A percentile compares a stretch with the other conserved stretches of the same genome.
phyloP scores from a whole-genome alignment of 2,113 vertebrate species.

The Sisor rabdophorus region DNA sequence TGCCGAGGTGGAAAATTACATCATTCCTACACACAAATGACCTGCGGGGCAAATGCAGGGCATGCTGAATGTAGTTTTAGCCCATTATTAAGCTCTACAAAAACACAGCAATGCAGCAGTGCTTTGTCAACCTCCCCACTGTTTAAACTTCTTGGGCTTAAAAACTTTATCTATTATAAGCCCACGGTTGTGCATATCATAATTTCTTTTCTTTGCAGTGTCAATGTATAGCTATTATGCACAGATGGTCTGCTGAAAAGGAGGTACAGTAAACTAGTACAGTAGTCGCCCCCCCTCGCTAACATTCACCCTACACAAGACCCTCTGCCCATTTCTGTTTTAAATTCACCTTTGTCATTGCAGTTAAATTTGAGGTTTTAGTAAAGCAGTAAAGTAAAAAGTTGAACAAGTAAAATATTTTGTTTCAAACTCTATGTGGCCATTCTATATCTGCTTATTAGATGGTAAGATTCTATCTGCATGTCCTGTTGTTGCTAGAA shows the following conservation, averaged over 20 bases:
- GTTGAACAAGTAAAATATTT: not conserved
- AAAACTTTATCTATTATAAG: no score
- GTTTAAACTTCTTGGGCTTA: no score
- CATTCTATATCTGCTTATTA: not conserved
- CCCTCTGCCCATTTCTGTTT: not conserved
- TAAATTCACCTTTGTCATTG: conserved; percentile 1
- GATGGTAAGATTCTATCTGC: not conserved
- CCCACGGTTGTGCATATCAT: no score
- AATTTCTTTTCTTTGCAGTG: no score
- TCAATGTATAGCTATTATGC: not conserved
- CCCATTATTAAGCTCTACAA: not conserved
- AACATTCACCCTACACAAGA: conserved; percentile 20
- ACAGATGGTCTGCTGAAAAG: conserved; percentile 43
- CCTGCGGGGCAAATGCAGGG: no score
- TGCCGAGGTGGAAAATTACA: not conserved
- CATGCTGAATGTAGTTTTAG: not conserved
- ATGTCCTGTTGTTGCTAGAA: not conserved
- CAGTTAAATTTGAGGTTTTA: no score
- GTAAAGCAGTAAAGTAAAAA: no score
- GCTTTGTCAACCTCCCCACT: not conserved
- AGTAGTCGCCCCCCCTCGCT: conserved; percentile 26
- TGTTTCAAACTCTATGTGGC: not conserved
- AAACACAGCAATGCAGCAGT: not conserved
- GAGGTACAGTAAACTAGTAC: no score
- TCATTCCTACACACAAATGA: not conserved